phyloP scores from a whole-genome alignment of 2,888 invertebrate species.

The Mesoligia furuncula region DNA sequence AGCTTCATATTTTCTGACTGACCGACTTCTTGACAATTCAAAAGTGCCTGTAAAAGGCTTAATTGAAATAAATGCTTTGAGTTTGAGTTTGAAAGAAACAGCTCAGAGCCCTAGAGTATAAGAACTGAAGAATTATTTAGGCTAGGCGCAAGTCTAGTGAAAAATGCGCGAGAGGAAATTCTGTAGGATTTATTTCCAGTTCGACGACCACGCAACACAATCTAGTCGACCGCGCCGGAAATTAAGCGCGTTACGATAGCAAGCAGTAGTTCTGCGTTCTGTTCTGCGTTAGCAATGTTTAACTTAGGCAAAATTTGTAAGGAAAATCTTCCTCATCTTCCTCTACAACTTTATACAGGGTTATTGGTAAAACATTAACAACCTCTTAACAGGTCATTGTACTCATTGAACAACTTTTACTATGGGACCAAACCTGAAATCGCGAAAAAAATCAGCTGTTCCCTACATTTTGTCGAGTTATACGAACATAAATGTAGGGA shows the following conservation, averaged over 20 bases:
- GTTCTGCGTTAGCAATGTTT: slow-evolving; percentile 11
- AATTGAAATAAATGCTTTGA: too few species aligned
- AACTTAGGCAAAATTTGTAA: slow-evolving; percentile 10
- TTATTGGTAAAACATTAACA: too few species aligned
- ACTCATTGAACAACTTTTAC: too few species aligned
- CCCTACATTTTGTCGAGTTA: too few species aligned
- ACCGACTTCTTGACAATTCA: too few species aligned
- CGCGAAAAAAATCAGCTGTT: too few species aligned
- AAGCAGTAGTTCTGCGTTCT: slow-evolving; percentile 31
- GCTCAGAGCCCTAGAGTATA: neutral
- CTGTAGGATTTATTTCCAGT: slow-evolving; percentile 28
- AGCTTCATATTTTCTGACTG: too few species aligned
- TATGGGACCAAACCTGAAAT: too few species aligned
- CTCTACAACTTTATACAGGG: neutral
- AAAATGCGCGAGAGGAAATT: slow-evolving; percentile 28
- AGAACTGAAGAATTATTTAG: neutral
- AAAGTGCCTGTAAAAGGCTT: too few species aligned
- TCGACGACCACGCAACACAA: slow-evolving; percentile 40
- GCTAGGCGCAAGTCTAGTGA: neutral
- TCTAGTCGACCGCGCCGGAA: slow-evolving; percentile 37
- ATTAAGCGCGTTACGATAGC: slow-evolving; percentile 43
- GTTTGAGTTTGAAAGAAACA: too few species aligned
- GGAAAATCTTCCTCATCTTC: slow-evolving; percentile 23
- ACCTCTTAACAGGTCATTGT: too few species aligned
- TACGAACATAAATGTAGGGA: too few species aligned